Evolutionary conservation across 2,113 vertebrate species (phyloP), one percentile per base, ranked within the genome.

Genomic region (Diadophis punctatus): DNA sequence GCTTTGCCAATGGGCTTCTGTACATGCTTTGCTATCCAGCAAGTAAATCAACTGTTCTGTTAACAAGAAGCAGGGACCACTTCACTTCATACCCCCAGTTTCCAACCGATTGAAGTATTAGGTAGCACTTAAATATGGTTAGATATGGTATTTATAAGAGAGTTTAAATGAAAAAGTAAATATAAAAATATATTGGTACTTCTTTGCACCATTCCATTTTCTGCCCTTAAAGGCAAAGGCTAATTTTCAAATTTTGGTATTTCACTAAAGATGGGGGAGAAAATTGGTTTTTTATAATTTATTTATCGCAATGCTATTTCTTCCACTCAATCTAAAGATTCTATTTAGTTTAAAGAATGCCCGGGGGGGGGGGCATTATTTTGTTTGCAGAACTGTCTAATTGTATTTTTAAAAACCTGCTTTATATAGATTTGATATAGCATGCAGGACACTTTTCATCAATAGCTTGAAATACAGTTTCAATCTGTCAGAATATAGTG

Each of bases 41-140:
- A 80, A 80, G 16, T 39, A 20, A 80, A 39, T n/a, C 68, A 80
- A 22, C 16, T 39, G 68, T 16, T 80, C 34, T 80, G 14, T 80
- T 80, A 22, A 80, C 6, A 34, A 74, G n/a, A 34, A 74, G 14
- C 16, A 74, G 68, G 16, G 6, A 8, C 68, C 34, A 20, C 34
- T 80, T 80, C 34, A 80, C 18, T 80, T 80, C 68, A 80, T 43
- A 80, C 18, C 43, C 74, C 34, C 34, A 43, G 9, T 43, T 34
- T 80, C 34, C 74, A 80, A 43, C 74, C 8, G 1, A 43, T 18
- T 80, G 34, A 84, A 89, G 27, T n/a, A 49, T 88, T 90, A 94
- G 90, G 87, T 91, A 80, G 91, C 91, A n/a, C 63, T 92, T 93
- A 74, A 92, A 91, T 6, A 51, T 6, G 25, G 12, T 34, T 48